Base-by-base conservation (phyloP, 2,113 vertebrate genomes). In the Nymphicus hollandicus region DNA sequence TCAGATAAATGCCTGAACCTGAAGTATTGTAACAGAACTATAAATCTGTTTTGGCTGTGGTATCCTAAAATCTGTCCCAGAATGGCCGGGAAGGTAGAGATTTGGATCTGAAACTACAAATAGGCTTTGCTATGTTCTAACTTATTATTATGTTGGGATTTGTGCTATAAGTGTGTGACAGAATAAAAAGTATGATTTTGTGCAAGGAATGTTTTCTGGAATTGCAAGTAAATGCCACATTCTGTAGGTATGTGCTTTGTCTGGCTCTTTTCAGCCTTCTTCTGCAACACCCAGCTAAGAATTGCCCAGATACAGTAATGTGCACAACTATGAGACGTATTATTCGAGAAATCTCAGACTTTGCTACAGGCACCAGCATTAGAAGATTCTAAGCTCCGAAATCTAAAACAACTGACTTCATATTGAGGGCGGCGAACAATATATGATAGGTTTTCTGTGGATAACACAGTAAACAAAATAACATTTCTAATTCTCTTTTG, bases 271-370 rank as follows among this genome's bases (percentile, higher is more conserved):
- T 91, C 77, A 78, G 52, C 33, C 9, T 86, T 73, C 14, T 35
- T 78, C 47, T 95, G 73, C 33, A 74, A 88, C 46, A 91, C 29
- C 13, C 39, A 93, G 41, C 63, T 73, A 69, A 58, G 56, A 91
- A 86, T 79, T 82, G 58, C 78, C 56, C 86, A 88, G 74, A 74
- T 79, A 60, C 17, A 80, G 55, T 78, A 89, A 79, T 46, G 61
- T 95, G 49, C 52, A 76, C 29, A 95, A 33, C 46, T 80, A 25
- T 76, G 66, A 95, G 56, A 74, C 16, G 64, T 72, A 91, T 61
- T 93, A 91, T 87, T 79, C 53, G 46, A 96, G 69, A 95, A 96
- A 91, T 77, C 53, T 86, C 64, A 91, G 81, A 89, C 81, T 94
- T 87, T 86, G 66, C 86, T 88, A 72, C 56, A 95, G 71, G 81